These are phyloP conservation scores for Agonopterix heracliana DNA, from an alignment of 2,888 invertebrate species.

Conservation along the genomic window DNA sequence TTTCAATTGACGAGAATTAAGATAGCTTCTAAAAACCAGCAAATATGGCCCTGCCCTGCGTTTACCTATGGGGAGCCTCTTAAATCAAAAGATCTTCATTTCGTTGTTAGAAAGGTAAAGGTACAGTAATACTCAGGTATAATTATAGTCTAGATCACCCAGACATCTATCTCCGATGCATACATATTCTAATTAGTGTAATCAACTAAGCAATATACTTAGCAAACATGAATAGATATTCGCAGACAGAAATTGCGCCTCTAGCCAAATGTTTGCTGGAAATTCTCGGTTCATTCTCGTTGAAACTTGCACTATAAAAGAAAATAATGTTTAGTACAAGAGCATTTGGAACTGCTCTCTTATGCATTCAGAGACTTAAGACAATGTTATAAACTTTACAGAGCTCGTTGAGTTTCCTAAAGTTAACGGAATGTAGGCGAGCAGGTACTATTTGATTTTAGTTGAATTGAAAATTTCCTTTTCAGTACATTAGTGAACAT, in stretches of 20 bases:
- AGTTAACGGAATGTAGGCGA: slow-evolving; percentile 39
- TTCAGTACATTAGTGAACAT: not conserved
- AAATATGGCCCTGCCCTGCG: too few species aligned
- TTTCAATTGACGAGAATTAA: too few species aligned
- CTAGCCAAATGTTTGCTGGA: not conserved
- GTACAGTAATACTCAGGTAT: not conserved
- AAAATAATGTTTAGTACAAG: slow-evolving; percentile 33
- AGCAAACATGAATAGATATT: too few species aligned
- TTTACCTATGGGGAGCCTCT: too few species aligned
- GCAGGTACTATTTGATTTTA: slow-evolving; percentile 49
- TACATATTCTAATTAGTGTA: too few species aligned
- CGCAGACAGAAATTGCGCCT: too few species aligned
- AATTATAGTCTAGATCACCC: too few species aligned
- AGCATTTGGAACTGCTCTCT: slow-evolving; percentile 35
- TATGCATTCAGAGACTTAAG: slow-evolving; percentile 46
- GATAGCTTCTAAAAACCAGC: too few species aligned
- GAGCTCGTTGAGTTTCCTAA: slow-evolving; percentile 33
- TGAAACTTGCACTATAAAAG: slow-evolving; percentile 22
- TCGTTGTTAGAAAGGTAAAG: too few species aligned
- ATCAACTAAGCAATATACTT: too few species aligned
- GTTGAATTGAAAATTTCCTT: slow-evolving; percentile 40
- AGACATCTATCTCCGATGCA: too few species aligned
- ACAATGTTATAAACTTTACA: slow-evolving; percentile 47
- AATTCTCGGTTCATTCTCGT: not conserved
- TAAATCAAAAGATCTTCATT: too few species aligned